A percentile compares a stretch with the other conserved stretches of the same genome.
These are phyloP conservation scores for Nibea coibor DNA, from an alignment of 2,113 vertebrate species.

Conservation along the genomic window DNA sequence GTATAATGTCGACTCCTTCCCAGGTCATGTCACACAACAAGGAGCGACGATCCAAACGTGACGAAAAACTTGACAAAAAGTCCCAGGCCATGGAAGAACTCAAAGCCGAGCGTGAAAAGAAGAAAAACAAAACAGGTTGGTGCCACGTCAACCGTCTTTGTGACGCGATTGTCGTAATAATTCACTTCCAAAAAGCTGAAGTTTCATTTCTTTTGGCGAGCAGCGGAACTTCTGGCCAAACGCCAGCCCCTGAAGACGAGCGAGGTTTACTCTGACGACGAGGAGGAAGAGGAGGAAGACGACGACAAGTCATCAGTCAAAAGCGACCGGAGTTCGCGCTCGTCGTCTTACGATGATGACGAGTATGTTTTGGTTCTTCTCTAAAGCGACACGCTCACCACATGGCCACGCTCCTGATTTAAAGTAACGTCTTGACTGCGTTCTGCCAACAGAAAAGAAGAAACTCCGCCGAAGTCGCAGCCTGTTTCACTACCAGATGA, in stretches of 20 bases:
- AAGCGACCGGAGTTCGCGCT: constrained; percentile 93
- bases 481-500: constrained; percentile 96
- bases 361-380: constrained; percentile 87
- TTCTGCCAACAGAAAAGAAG: constrained; percentile 88
- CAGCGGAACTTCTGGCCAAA: constrained; percentile 96
- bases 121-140: constrained; percentile 96
- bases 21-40: constrained; percentile 99
- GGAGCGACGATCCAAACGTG: constrained; percentile 95
- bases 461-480: constrained; percentile 95
- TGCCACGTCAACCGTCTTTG: not conserved
- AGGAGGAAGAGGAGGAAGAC: constrained; percentile 97
- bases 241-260: constrained; percentile 97
- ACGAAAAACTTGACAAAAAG: constrained; percentile 98
- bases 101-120: constrained; percentile 97
- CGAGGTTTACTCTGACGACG: constrained; percentile 98
- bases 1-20: not conserved
- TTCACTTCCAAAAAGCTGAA: not conserved
- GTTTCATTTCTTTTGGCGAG: constrained; percentile 5
- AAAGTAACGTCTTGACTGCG: not conserved
- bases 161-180: not conserved
- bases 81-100: constrained; percentile 99
- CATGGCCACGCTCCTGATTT: too few species aligned
- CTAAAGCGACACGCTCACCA: not conserved
- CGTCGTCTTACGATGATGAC: constrained; percentile 93
- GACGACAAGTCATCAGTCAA: constrained; percentile 99